Evolutionary conservation across 2,888 invertebrate genomes (phyloP).

Genomic region (Odontothrips loti): DNA sequence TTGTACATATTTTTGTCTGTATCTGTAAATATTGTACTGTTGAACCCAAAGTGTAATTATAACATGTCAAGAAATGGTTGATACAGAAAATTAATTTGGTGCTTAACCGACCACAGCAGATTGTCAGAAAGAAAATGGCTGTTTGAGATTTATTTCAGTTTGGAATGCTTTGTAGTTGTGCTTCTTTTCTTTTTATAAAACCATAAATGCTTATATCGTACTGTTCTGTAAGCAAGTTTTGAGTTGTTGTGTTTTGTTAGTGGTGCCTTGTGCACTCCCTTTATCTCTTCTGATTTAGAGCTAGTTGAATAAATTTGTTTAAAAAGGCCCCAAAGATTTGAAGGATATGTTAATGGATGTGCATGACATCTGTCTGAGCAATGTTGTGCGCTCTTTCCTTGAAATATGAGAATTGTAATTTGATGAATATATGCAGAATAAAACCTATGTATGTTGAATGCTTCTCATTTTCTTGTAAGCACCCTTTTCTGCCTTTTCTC

Average conservation of each 20-base stretch:
- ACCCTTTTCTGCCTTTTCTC: background rate
- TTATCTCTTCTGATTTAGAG: slow-evolving; percentile 10
- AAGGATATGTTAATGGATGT: slow-evolving; percentile 6
- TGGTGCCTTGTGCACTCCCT: slow-evolving; percentile 7
- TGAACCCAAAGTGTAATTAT: background rate
- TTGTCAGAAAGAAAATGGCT: background rate
- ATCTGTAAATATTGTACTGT: slow-evolving; percentile 10
- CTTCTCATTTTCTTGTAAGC: background rate
- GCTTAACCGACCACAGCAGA: background rate
- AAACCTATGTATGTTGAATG: slow-evolving; percentile 13
- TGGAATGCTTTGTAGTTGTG: background rate
- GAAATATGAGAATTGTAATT: slow-evolving; percentile 18
- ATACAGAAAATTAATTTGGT: background rate
- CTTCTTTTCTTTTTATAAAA: background rate
- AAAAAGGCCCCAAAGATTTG: slow-evolving; percentile 17
- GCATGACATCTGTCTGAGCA: background rate
- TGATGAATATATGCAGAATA: slow-evolving; percentile 25
- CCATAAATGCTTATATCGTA: background rate
- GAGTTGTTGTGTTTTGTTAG: slow-evolving; percentile 22
- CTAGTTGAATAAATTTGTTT: slow-evolving; percentile 2
- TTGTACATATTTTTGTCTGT: slow-evolving; percentile 3
- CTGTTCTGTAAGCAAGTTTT: background rate
- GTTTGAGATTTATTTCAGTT: slow-evolving; percentile 17
- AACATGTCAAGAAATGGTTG: background rate
- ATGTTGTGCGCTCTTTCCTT: background rate